These are phyloP conservation scores for Litoditis marina DNA, from an alignment of 2,888 invertebrate species.

Conservation along the genomic window DNA sequence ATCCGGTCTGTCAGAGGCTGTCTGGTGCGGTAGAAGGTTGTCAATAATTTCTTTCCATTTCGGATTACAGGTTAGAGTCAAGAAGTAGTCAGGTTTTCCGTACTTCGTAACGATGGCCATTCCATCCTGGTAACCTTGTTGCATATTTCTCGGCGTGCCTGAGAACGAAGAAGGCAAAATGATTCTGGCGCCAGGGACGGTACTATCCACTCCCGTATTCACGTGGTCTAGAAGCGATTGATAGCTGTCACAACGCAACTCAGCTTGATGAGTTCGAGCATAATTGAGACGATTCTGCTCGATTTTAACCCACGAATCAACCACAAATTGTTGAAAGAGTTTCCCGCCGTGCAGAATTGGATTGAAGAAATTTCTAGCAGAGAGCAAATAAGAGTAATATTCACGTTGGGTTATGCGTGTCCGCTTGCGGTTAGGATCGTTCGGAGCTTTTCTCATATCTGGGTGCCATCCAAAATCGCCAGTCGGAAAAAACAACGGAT, in stretches of 20 bases:
- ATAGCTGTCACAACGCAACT: slow-evolving; percentile 49
- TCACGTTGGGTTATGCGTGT: slow-evolving; percentile 39
- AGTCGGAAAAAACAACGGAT: slow-evolving; percentile 61
- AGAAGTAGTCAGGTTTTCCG: slow-evolving; percentile 54
- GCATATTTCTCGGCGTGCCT: slow-evolving; percentile 62
- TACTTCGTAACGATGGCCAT: slow-evolving; percentile 48
- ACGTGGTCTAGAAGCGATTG: too few species aligned
- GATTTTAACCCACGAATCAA: slow-evolving; percentile 62
- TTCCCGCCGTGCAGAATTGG: slow-evolving; percentile 43
- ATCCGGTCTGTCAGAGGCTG: slow-evolving; percentile 48
- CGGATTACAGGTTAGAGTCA: slow-evolving; percentile 61
- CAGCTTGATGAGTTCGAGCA: slow-evolving; percentile 57
- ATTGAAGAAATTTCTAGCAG: slow-evolving; percentile 44
- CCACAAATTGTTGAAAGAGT: slow-evolving; percentile 60
- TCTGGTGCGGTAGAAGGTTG: slow-evolving; percentile 30
- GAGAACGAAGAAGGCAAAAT: slow-evolving; percentile 52
- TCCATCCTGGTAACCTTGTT: slow-evolving; percentile 46
- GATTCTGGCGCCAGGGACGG: too few species aligned
- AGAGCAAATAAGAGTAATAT: slow-evolving; percentile 40
- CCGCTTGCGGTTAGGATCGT: too few species aligned
- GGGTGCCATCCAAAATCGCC: slow-evolving; percentile 42
- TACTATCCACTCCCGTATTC: too few species aligned
- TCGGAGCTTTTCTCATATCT: slow-evolving; percentile 3
- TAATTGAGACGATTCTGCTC: slow-evolving; percentile 60
- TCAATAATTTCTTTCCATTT: slow-evolving; percentile 55